A percentile compares a stretch with the other conserved stretches of the same genome.
Evolutionary conservation across 2,113 vertebrate species (phyloP).

Genomic region (Mohoua ochrocephala): DNA sequence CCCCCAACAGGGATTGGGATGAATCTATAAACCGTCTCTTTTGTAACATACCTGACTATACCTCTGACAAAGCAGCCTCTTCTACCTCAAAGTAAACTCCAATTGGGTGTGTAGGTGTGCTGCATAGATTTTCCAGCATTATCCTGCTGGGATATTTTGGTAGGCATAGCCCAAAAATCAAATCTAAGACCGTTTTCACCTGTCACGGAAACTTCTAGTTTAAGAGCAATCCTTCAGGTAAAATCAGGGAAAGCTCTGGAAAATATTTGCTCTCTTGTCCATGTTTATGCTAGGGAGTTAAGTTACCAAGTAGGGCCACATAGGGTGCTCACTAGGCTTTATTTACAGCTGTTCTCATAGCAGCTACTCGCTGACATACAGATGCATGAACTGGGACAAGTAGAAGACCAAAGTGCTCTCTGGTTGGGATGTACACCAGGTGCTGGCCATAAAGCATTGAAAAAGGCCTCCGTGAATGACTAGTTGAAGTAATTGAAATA

Average conservation of each 20-base stretch:
- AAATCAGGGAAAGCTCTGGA: neutral
- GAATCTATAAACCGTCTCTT: neutral
- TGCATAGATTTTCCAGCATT: neutral
- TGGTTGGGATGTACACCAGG: neutral
- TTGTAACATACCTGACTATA: neutral
- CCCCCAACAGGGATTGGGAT: neutral
- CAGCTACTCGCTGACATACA: neutral
- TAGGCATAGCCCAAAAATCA: neutral
- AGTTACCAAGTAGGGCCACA: neutral
- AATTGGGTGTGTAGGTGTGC: neutral
- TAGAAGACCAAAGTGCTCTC: neutral
- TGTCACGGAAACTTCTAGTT: neutral
- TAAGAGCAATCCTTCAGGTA: neutral
- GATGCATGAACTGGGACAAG: neutral
- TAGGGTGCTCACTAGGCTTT: neutral
- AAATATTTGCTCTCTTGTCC: neutral
- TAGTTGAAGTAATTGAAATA: slow-evolving; percentile 2
- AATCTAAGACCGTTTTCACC: neutral
- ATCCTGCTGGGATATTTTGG: neutral
- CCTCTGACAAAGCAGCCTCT: neutral
- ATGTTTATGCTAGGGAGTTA: neutral
- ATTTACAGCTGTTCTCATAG: neutral
- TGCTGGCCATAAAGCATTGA: neutral
- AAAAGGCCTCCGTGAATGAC: neutral
- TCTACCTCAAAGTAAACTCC: neutral